Conservation (phyloP, 1,140 invertebrate species). For the Sinonovacula constricta region DNA sequence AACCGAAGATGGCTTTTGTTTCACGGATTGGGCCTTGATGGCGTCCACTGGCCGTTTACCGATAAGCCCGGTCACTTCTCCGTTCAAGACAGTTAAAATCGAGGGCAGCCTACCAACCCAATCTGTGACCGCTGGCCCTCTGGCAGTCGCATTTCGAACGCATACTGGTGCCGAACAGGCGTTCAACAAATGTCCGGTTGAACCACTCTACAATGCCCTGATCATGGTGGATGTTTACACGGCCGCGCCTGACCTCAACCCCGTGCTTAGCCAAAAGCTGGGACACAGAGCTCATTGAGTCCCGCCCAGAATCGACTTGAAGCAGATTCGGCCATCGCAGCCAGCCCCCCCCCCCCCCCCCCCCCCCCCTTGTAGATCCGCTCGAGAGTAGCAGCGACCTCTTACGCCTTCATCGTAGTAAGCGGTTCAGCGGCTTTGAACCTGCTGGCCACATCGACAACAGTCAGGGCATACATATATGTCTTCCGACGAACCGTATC, state of each 20-base stretch:
- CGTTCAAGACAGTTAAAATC: conserved; percentile 40
- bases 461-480: conserved; percentile 53
- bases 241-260: conserved; percentile 22
- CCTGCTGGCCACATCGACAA: conserved; percentile 29
- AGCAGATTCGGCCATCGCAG: conserved; percentile 52
- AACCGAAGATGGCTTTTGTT: conserved; percentile 1
- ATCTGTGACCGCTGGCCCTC: conserved; percentile 28
- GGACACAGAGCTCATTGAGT: conserved; percentile 47
- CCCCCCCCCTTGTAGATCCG: conserved; percentile 50
- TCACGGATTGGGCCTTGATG: conserved; percentile 29
- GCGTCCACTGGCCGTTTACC: conserved; percentile 40
- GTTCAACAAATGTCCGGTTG: conserved; percentile 45
- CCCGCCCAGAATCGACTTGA: conserved; percentile 46
- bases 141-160: background rate
- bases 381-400: conserved; percentile 45
- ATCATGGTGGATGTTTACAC: conserved; percentile 27
- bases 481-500: conserved; percentile 42
- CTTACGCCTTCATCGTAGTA: conserved; percentile 41
- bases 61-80: conserved; percentile 45
- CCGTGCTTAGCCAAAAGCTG: conserved; percentile 44
- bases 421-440: conserved; percentile 55
- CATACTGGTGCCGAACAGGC: background rate
- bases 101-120: conserved; percentile 34
- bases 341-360: conserved; percentile 32
- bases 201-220: conserved; percentile 48